phyloP scores from a whole-genome alignment of 2,113 vertebrate species.

The Mustela lutreola region DNA sequence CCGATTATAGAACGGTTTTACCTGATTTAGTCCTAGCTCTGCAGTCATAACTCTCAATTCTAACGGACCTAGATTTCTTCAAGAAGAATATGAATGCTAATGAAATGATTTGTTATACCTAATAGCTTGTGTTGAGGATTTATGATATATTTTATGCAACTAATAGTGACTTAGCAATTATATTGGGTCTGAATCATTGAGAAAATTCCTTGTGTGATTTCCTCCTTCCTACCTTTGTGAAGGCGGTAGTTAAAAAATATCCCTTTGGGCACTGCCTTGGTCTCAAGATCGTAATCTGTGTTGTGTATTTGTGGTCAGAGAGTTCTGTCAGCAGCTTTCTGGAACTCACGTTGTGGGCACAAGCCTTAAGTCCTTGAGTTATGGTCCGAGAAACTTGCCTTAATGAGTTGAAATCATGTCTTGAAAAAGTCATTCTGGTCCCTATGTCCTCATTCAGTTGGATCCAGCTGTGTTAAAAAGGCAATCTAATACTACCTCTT shows the following conservation, averaged over 20 bases:
- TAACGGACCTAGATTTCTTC: not conserved
- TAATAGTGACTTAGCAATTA: not conserved
- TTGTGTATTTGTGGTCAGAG: not conserved
- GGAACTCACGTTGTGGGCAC: not conserved
- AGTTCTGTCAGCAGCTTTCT: not conserved
- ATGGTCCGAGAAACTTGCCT: not conserved
- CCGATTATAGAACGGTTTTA: not conserved
- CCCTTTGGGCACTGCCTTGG: not conserved
- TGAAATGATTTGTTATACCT: not conserved
- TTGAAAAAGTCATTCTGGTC: not conserved
- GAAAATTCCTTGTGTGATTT: constrained; percentile 8
- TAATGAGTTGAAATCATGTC: not conserved
- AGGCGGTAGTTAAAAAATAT: not conserved
- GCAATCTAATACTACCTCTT: not conserved
- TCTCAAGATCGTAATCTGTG: not conserved
- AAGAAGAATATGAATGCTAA: constrained; percentile 2
- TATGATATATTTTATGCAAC: not conserved
- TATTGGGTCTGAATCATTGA: constrained; percentile 31
- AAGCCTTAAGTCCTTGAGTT: not conserved
- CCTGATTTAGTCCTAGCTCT: not conserved
- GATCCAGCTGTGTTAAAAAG: constrained; percentile 1
- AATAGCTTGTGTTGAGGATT: constrained; percentile 5
- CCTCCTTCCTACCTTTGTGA: not conserved
- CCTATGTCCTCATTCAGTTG: not conserved
- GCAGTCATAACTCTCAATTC: not conserved